Conservation (phyloP, 37 sponge, comb jelly and placozoan species). For the Beroe ovata region DNA sequence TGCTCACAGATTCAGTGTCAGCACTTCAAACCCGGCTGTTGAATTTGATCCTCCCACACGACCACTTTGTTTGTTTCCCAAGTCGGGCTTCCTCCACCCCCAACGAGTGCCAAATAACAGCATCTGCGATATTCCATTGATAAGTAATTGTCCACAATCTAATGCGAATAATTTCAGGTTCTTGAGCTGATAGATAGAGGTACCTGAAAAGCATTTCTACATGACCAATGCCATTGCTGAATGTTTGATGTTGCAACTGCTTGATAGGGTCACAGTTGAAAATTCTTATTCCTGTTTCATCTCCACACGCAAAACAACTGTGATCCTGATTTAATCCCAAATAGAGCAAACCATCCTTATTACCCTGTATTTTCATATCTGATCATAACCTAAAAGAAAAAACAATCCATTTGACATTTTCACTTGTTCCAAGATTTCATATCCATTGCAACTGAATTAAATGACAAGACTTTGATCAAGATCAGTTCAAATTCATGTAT, state of each 20-base stretch:
- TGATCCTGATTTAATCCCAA: slow-evolving; percentile 60
- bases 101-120: slow-evolving; percentile 50
- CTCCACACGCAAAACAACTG: slow-evolving; percentile 62
- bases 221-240: slow-evolving; percentile 45
- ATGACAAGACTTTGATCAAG: too few species aligned
- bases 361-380: slow-evolving; percentile 17
- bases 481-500: too few species aligned
- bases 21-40: neutral
- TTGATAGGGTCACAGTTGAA: slow-evolving; percentile 60
- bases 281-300: slow-evolving; percentile 9
- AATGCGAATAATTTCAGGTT: too few species aligned
- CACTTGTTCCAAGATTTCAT: too few species aligned
- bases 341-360: slow-evolving; percentile 36
- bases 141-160: too few species aligned
- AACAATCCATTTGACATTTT: too few species aligned
- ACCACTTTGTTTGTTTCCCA: slow-evolving; percentile 30
- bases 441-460: too few species aligned
- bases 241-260: slow-evolving; percentile 18
- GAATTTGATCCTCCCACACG: slow-evolving; percentile 64
- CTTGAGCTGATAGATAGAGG: too few species aligned
- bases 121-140: too few species aligned
- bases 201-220: slow-evolving; percentile 63
- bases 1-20: too few species aligned
- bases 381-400: neutral
- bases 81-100: slow-evolving; percentile 14